Conservation (phyloP, 2,888 invertebrate species). For the Melanostoma mellinum region DNA sequence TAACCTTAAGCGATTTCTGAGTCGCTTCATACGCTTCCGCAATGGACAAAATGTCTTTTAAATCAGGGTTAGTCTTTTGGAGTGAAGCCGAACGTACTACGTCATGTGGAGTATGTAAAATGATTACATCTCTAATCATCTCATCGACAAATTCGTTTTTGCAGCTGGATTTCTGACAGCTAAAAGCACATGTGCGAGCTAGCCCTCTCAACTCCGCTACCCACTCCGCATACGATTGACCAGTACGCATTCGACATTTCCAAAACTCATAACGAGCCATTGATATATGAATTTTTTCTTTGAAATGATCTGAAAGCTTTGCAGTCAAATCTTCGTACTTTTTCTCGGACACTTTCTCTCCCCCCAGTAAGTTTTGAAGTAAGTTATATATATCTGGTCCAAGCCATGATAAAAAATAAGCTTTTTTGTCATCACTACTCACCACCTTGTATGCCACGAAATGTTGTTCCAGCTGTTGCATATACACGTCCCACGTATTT, state of each 20-base stretch:
- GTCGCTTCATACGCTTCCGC: slow-evolving; percentile 39
- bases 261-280: too few relatives aligned
- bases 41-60: slow-evolving; percentile 32
- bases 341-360: too few relatives aligned
- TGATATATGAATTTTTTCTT: too few relatives aligned
- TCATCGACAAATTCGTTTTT: too few relatives aligned
- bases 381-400: slow-evolving; percentile 15
- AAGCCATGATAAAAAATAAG: slow-evolving; percentile 29
- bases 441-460: slow-evolving; percentile 35
- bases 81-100: slow-evolving; percentile 30
- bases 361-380: slow-evolving; percentile 18
- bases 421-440: slow-evolving; percentile 31
- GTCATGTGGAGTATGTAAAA: slow-evolving; percentile 34
- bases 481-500: slow-evolving; percentile 26
- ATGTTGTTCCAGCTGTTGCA: slow-evolving; percentile 28
- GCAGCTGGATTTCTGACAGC: slow-evolving; percentile 5
- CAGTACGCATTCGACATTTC: too few relatives aligned
- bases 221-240: too few relatives aligned
- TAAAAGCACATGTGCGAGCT: slow-evolving; percentile 23
- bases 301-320: too few relatives aligned
- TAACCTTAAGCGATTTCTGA: slow-evolving; percentile 30
- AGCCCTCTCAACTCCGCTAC: too few relatives aligned
- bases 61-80: slow-evolving; percentile 42
- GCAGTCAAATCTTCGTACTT: too few relatives aligned
- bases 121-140: slow-evolving; percentile 34